Evolutionary conservation across 30 jellyfish, hydroid and myxozoan species (phyloP).

Genomic region (Cassiopea xamachana): DNA sequence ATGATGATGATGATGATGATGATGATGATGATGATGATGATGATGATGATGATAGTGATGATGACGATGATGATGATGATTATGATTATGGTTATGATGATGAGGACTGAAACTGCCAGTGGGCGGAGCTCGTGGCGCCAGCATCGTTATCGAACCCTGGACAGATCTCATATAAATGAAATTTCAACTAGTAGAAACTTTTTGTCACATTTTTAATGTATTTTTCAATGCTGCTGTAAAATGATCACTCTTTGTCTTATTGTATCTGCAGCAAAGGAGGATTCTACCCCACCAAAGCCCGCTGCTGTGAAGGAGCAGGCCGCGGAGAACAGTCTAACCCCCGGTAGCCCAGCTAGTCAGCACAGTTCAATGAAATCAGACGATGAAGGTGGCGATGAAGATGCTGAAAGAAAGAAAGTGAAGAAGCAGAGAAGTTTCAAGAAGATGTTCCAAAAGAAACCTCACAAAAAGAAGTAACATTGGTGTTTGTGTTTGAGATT

Average conservation of each 20-base stretch:
- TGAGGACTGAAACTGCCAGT: no score
- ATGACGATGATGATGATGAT: no score
- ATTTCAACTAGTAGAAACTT: background rate
- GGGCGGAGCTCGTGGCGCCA: no score
- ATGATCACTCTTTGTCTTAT: background rate
- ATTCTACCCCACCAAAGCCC: conserved; percentile 9
- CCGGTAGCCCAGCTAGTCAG: conserved; percentile 86
- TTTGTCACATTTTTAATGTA: background rate
- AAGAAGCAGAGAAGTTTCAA: conserved; percentile 93
- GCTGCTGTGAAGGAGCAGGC: background rate
- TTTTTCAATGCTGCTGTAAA: no score
- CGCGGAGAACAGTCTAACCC: conserved; percentile 21
- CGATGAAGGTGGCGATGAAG: conserved; percentile 69
- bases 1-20: no score
- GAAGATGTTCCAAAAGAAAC: conserved; percentile 84
- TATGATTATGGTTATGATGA: no score
- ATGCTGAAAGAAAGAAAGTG: conserved; percentile 75
- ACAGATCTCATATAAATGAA: no score
- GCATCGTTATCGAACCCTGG: no score
- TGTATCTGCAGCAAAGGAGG: conserved; percentile 19
- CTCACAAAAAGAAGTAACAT: conserved; percentile 63
- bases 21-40: no score
- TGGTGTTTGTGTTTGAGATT: background rate
- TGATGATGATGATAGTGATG: no score
- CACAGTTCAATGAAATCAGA: conserved; percentile 68